Conservation (phyloP, 2,888 invertebrate species). For the Harpalus rufipes region DNA sequence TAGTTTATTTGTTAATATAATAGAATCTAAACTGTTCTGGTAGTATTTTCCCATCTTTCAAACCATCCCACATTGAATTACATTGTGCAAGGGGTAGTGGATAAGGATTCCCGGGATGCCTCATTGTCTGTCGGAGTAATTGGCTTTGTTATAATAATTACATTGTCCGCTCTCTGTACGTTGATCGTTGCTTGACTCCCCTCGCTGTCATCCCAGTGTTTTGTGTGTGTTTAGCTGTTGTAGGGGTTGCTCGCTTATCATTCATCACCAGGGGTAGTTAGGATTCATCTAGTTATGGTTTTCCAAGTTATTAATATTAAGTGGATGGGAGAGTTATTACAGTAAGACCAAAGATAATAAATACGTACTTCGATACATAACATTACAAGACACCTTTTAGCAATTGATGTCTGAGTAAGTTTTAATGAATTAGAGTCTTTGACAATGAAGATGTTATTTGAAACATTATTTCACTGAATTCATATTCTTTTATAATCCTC, state of each 20-base stretch:
- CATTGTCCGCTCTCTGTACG: slow-evolving; percentile 31
- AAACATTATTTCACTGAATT: no score
- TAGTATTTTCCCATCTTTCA: no score
- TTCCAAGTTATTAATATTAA: neutral
- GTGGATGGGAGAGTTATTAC: no score
- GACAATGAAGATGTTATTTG: no score
- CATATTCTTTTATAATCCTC: no score
- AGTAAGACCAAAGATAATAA: no score
- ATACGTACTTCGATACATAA: no score
- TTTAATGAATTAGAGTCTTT: no score
- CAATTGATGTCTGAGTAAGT: no score
- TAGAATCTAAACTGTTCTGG: no score
- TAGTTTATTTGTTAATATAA: no score
- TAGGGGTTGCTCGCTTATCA: slow-evolving; percentile 4
- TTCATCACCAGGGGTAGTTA: neutral
- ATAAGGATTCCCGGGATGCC: slow-evolving; percentile 14
- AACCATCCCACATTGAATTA: neutral
- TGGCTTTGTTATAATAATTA: slow-evolving; percentile 60
- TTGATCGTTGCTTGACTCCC: slow-evolving; percentile 1
- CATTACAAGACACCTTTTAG: no score
- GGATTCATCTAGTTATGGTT: neutral
- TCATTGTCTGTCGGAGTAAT: slow-evolving; percentile 45
- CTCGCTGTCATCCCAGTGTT: neutral
- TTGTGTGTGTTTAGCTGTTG: slow-evolving; percentile 1
- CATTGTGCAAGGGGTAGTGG: slow-evolving; percentile 6